These are phyloP conservation scores for Harpagoxenus sublaevis DNA, from an alignment of 2,888 invertebrate species.

Conservation along the genomic window DNA sequence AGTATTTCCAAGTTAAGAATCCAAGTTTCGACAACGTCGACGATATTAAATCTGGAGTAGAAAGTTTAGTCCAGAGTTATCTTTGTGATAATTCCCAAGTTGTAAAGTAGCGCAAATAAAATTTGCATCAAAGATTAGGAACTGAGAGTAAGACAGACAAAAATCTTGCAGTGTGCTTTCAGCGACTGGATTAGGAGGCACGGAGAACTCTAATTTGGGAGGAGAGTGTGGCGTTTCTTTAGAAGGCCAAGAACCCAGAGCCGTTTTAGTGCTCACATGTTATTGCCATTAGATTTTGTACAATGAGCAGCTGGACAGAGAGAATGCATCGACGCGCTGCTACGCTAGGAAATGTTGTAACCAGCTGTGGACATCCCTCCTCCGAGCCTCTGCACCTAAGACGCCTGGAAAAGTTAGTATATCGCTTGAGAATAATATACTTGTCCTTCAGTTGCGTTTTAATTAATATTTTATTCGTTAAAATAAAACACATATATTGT, in stretches of 20 bases:
- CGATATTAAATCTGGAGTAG: too few species aligned
- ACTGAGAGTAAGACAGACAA: neutral
- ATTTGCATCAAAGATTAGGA: too few species aligned
- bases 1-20: too few species aligned
- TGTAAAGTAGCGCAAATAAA: neutral
- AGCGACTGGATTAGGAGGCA: neutral
- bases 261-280: constrained; percentile 10
- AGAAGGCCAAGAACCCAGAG: neutral
- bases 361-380: constrained; percentile 95
- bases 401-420: constrained; percentile 91
- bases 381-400: constrained; percentile 92
- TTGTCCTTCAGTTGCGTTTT: too few species aligned
- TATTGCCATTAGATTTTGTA: constrained; percentile 57
- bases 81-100: too few species aligned
- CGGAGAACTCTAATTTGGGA: neutral
- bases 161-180: neutral
- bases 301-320: constrained; percentile 96
- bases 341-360: constrained; percentile 96
- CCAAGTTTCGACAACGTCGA: too few species aligned
- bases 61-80: too few species aligned
- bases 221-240: too few species aligned
- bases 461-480: too few species aligned
- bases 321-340: constrained; percentile 97
- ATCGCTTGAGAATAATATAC: too few species aligned
- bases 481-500: too few species aligned